phyloP scores from a whole-genome alignment of 2,797 vertebrate species.

The Crossoptilon crossoptilon region DNA sequence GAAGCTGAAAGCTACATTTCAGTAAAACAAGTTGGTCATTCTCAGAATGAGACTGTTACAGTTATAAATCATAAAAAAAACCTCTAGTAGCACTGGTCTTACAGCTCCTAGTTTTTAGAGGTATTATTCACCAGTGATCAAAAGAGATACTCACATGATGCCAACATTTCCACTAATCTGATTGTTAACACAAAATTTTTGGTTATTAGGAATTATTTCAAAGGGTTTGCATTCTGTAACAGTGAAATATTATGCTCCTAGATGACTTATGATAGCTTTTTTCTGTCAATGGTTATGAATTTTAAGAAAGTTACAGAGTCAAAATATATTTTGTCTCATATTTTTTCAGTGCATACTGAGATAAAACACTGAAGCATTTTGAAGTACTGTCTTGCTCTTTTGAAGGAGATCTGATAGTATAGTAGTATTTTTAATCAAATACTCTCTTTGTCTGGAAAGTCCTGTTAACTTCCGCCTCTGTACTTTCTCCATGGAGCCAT shows the following conservation, averaged over 20 bases:
- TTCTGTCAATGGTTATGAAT: background rate
- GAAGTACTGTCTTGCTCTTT: background rate
- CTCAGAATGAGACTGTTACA: background rate
- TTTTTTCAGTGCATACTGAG: background rate
- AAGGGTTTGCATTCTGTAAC: background rate
- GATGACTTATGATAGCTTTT: background rate
- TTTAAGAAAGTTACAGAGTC: background rate
- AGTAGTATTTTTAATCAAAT: background rate
- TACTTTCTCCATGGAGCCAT: background rate
- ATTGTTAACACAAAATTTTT: background rate
- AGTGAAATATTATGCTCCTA: background rate
- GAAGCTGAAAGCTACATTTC: constrained; percentile 35
- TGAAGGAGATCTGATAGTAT: background rate
- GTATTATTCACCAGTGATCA: background rate
- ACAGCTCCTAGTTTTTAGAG: background rate
- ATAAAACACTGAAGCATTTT: background rate
- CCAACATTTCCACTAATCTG: background rate
- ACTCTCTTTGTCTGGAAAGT: background rate
- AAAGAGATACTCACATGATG: background rate
- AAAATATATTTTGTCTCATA: background rate
- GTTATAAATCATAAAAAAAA: constrained; percentile 9
- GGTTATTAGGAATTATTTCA: background rate
- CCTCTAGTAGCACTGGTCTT: background rate
- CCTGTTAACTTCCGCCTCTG: background rate
- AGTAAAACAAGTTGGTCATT: constrained; percentile 1